phyloP scores from a whole-genome alignment of 2,113 vertebrate genomes.

The Tupaia tana region DNA sequence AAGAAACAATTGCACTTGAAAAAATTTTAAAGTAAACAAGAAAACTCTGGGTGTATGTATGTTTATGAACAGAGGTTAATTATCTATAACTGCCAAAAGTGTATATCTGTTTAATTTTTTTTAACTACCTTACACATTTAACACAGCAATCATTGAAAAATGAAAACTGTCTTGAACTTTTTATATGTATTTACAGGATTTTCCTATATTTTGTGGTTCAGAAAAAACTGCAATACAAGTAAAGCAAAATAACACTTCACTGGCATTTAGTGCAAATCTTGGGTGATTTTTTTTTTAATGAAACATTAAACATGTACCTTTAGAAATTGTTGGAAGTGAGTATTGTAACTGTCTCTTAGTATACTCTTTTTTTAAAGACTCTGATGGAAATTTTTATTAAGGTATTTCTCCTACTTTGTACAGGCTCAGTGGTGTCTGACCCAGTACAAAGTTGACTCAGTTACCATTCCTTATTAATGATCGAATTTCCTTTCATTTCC shows the following conservation, averaged over 20 bases:
- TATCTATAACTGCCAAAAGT: conserved; percentile 81
- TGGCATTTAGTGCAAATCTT: conserved; percentile 88
- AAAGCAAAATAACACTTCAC: conserved; percentile 86
- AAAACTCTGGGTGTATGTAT: conserved; percentile 85
- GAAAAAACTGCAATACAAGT: conserved; percentile 82
- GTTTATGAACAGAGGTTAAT: conserved; percentile 87
- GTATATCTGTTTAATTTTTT: conserved; percentile 73
- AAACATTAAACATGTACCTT: conserved; percentile 80
- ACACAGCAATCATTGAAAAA: conserved; percentile 82
- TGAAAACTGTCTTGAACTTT: conserved; percentile 76
- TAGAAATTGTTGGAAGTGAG: conserved; percentile 77
- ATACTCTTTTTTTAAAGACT: background rate
- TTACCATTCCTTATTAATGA: background rate
- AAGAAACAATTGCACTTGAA: conserved; percentile 93
- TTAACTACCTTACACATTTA: conserved; percentile 44
- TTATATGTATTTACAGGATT: conserved; percentile 71
- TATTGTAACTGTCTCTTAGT: conserved; percentile 58
- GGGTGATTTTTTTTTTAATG: conserved; percentile 73
- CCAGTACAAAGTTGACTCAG: background rate
- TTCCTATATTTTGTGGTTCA: conserved; percentile 76
- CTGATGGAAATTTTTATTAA: background rate
- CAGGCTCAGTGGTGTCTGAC: background rate
- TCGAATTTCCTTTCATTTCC: background rate
- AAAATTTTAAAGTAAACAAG: conserved; percentile 90
- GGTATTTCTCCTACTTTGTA: background rate